Evolutionary conservation across 2,797 vertebrate genomes (phyloP).

Genomic region (Saxicola maurus): DNA sequence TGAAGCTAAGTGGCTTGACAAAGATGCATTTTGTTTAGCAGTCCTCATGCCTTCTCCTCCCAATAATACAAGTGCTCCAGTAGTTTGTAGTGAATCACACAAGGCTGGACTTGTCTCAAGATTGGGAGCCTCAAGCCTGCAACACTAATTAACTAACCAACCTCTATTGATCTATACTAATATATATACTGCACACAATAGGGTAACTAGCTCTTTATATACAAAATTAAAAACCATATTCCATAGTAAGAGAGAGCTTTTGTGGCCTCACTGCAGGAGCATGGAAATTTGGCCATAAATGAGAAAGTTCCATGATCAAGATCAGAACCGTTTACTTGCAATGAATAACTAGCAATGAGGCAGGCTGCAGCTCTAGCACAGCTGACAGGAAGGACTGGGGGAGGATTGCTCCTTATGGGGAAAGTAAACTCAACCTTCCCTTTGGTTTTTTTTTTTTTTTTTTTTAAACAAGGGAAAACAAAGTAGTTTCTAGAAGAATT

Average conservation of each 20-base stretch:
- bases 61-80: background rate
- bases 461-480: background rate
- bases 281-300: background rate
- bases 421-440: background rate
- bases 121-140: background rate
- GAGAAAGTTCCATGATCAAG: constrained; percentile 5
- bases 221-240: background rate
- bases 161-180: background rate
- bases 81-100: background rate
- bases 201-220: background rate
- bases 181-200: background rate
- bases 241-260: background rate
- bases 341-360: background rate
- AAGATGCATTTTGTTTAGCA: background rate
- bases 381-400: background rate
- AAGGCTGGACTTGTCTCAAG: background rate
- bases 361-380: background rate
- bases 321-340: background rate
- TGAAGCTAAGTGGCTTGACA: background rate
- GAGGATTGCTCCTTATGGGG: background rate
- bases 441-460: background rate
- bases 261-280: background rate
- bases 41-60: background rate
- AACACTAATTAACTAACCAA: background rate
- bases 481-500: background rate